A percentile compares a stretch with the other conserved stretches of the same genome.
These are phyloP conservation scores for Callaeas wilsoni DNA, from an alignment of 2,113 vertebrate genomes.

Conservation along the genomic window DNA sequence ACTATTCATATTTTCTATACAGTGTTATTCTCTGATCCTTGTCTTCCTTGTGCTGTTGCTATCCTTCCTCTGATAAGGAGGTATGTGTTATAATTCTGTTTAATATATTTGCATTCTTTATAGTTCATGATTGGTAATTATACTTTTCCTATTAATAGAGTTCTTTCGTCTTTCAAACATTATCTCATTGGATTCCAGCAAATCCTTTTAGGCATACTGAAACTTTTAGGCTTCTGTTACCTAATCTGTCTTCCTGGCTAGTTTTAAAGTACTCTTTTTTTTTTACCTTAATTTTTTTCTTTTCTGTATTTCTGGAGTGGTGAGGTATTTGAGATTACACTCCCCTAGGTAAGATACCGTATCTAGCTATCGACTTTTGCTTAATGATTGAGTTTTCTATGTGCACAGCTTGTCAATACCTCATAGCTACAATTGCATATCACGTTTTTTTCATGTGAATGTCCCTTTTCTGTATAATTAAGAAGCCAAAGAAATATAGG, in stretches of 20 bases:
- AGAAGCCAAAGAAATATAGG: neutral
- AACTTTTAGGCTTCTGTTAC: neutral
- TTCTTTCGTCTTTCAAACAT: neutral
- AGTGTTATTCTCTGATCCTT: neutral
- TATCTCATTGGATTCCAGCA: neutral
- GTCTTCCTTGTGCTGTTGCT: neutral
- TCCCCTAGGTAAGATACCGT: neutral
- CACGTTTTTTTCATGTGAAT: neutral
- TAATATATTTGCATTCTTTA: slow-evolving; percentile 21
- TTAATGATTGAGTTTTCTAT: neutral
- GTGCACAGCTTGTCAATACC: neutral
- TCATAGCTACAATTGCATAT: neutral
- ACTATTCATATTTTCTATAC: neutral
- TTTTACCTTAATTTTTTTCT: neutral
- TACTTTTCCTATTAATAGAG: slow-evolving; percentile 5
- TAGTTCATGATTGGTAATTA: neutral
- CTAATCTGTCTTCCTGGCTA: neutral
- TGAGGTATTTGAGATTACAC: neutral
- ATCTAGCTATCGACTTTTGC: neutral
- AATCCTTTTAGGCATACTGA: neutral
- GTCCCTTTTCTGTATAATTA: neutral
- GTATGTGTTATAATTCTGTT: neutral
- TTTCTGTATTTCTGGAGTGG: neutral
- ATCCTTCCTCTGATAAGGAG: neutral
- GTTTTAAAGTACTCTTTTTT: neutral